Evolutionary conservation across 2,888 invertebrate species (phyloP), one percentile per base, ranked within the genome.

Genomic region (Callosobruchus maculatus): DNA sequence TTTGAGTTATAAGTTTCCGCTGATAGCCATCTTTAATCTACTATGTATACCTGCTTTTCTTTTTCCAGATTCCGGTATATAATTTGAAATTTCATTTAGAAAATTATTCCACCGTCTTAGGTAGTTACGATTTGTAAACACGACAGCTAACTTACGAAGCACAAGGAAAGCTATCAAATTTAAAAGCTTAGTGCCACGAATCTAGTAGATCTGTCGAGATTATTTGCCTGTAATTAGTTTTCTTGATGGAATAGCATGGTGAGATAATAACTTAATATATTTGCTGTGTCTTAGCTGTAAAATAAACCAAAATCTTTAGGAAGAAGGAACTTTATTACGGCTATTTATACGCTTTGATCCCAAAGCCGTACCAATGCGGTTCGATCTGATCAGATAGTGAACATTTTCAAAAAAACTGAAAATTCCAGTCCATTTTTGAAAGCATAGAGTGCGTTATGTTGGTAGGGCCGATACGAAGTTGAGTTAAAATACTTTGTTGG

Each of bases 21-120:
- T 80, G 86, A 86, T 86, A 86, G 85, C 81, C 84, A 86, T 86
- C 86, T 86, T 86, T 86, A 86, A 86, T 86, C 85, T 86, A 84
- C 85, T 85, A 85, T 85, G 84, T 84, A 81, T 84, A 82, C 84
- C 81, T 84, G 83, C 84, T 84, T 82, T 81, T 82, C 82, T 83
- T 83, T 83, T 81, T 78, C 78, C 70, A 76, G 77, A 75, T 76
- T 74, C 80, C 74, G 72, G 73, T 74, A 81, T 82, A 82, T 84
- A 85, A 85, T 86, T 86, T 85, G 83, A 85, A 84, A 84, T 85
- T 85, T 85, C 85, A 85, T 85, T 85, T 85, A 82, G 82, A 81
- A 83, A 84, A 84, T 85, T 83, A 83, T 84, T 84, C 82, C 78
- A 76, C 80, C 79, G 81, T 83, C 49, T 49, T 49, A 49, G 7